These are phyloP conservation scores for Piaya cayana DNA, from an alignment of 2,113 vertebrate genomes.

Conservation along the genomic window DNA sequence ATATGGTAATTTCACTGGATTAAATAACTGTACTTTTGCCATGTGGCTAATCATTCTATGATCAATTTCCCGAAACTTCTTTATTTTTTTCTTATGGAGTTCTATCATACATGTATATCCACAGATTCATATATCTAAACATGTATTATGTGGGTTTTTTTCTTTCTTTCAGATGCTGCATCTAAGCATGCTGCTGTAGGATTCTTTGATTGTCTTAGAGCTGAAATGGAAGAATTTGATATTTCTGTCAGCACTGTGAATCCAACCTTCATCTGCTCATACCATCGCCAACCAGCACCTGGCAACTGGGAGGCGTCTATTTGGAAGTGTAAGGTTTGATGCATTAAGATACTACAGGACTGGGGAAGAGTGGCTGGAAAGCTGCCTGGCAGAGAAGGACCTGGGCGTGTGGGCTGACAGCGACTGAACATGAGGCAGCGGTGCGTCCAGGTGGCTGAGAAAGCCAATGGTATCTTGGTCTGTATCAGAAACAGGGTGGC, in stretches of 20 bases:
- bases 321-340: constrained; percentile 78
- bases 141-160: background rate
- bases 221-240: constrained; percentile 92
- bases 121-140: background rate
- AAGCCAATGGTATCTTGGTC: too few relatives aligned
- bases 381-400: too few relatives aligned
- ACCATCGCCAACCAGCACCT: constrained; percentile 18
- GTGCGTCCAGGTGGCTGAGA: too few relatives aligned
- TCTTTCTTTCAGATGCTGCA: constrained; percentile 83
- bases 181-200: constrained; percentile 95
- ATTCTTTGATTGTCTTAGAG: constrained; percentile 94
- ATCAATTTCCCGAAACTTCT: background rate
- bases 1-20: background rate
- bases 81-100: background rate
- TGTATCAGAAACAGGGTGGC: too few relatives aligned
- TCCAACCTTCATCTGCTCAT: constrained; percentile 89
- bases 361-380: too few relatives aligned
- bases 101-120: background rate
- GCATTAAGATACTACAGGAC: too few relatives aligned
- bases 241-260: constrained; percentile 90
- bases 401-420: too few relatives aligned
- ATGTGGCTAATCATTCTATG: background rate
- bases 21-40: background rate
- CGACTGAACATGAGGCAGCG: too few relatives aligned
- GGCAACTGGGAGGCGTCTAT: constrained; percentile 76